A percentile compares a stretch with the other conserved stretches of the same genome.
phyloP scores from a whole-genome alignment of 1,140 invertebrate species.

The Anoplophora glabripennis region DNA sequence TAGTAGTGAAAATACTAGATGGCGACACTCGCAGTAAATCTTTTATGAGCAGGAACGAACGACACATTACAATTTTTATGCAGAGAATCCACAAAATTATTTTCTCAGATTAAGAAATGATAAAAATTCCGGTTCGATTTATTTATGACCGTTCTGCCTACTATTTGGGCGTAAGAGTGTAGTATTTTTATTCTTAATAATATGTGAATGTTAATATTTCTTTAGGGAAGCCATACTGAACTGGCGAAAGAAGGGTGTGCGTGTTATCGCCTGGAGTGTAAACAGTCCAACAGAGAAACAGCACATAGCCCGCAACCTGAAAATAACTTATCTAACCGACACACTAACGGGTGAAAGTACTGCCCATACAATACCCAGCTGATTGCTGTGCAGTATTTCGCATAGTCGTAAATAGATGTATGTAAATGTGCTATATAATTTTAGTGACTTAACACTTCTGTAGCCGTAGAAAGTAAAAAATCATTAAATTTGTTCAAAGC shows the following conservation, averaged over 20 bases:
- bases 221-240: conserved; percentile 56
- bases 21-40: too few species aligned
- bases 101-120: too few species aligned
- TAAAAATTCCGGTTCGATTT: too few species aligned
- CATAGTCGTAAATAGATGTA: too few species aligned
- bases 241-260: conserved; percentile 56
- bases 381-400: background rate
- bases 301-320: conserved; percentile 56
- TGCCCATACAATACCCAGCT: conserved; percentile 18
- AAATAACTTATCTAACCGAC: conserved; percentile 64
- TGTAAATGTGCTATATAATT: too few species aligned
- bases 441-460: too few species aligned
- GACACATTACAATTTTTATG: background rate
- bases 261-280: conserved; percentile 63
- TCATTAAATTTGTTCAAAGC: too few species aligned
- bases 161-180: background rate
- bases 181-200: background rate
- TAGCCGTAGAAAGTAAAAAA: too few species aligned
- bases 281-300: conserved; percentile 65
- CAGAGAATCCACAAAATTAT: conserved; percentile 7
- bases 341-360: conserved; percentile 58
- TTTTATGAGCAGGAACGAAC: too few species aligned
- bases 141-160: background rate
- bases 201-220: conserved; percentile 34
- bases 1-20: background rate